A percentile compares a stretch with the other conserved stretches of the same genome.
Evolutionary conservation across 1,140 invertebrate species (phyloP).

Genomic region (Drosophila orosa): DNA sequence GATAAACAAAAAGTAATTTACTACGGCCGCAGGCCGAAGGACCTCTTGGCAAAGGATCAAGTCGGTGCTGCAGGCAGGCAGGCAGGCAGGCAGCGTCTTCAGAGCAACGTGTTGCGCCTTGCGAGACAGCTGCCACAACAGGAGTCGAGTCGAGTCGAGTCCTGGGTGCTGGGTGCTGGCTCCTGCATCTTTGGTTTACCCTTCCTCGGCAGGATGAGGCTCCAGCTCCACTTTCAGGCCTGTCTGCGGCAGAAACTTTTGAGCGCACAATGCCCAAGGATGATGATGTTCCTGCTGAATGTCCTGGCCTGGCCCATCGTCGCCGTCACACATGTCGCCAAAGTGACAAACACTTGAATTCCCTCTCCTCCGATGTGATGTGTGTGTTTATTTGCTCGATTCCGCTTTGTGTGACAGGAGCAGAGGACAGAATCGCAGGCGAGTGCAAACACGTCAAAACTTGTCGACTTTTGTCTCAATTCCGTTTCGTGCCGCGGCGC

Average conservation of each 20-base stretch:
- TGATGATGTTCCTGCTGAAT: constrained; percentile 10
- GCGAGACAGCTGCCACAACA: constrained; percentile 41
- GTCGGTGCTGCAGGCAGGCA: constrained; percentile 22
- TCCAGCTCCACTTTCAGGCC: constrained; percentile 19
- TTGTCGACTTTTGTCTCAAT: constrained; percentile 54
- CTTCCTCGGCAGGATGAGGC: not conserved
- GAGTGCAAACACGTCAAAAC: constrained; percentile 31
- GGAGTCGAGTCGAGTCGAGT: constrained; percentile 20
- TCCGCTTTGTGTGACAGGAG: constrained; percentile 47
- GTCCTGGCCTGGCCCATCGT: constrained; percentile 39
- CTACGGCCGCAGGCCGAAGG: constrained; percentile 48
- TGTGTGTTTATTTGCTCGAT: constrained; percentile 82
- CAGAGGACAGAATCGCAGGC: constrained; percentile 15
- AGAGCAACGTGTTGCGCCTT: constrained; percentile 78
- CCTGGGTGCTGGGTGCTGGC: not conserved
- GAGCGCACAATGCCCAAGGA: constrained; percentile 20
- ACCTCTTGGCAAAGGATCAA: constrained; percentile 31
- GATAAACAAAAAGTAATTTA: constrained; percentile 83
- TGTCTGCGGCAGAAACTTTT: constrained; percentile 38
- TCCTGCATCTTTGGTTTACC: not conserved
- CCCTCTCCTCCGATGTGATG: constrained; percentile 34
- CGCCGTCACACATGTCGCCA: constrained; percentile 68
- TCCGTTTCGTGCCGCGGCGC: not conserved
- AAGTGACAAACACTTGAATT: constrained; percentile 56
- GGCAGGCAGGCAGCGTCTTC: constrained; percentile 63